Base-by-base conservation (phyloP, 2,888 invertebrate genomes). In the Pomacea canaliculata region DNA sequence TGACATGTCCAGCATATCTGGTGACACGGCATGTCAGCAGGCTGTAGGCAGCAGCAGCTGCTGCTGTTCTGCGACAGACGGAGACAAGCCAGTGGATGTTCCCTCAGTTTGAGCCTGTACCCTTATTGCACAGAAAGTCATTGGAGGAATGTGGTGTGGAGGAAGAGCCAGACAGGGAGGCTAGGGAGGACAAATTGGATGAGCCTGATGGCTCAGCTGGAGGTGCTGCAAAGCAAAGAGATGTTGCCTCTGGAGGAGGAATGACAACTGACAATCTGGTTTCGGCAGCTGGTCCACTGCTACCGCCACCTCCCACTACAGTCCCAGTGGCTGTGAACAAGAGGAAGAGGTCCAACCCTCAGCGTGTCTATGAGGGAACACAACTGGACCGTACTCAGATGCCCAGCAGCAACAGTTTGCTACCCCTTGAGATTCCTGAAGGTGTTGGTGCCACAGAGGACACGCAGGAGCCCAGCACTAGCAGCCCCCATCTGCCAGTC, bases 261-360 rank as follows among this genome's bases (percentile, higher is more conserved):
- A 19, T 19, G 19, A 19, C 27, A 23, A 48, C 68, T 19, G 78
- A 77, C 63, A 81, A 73, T 60, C 79, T 81, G 16, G 82, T 81
- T 48, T 78, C 79, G n/a, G 71, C 19, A 60, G 9, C 68, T 46
- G 76, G 62, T 37, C 73, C 56, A 27, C 62, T 67, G 27, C 27
- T 59, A 19, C 76, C 60, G 16, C 67, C 60, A 37, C 79, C 76
- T 19, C 76, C 70, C 19, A 71, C 78, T 13, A 68, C 80, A 60
- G 78, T 79, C 12, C 80, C 82, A 51, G 76, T 81, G 16, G 83
- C 83, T 18, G 87, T 86, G 19, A 90, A 89, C 82, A 89, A 87
- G 81, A 93, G 98, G 87, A 98, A 98, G 92, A 97, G 97, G 1
- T 97, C 97, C 1, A 97, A 97, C 74, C 98, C 98, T 3, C 97